Evolutionary conservation across 1,140 invertebrate genomes (phyloP).

Genomic region (Alviniconcha marisindica): DNA sequence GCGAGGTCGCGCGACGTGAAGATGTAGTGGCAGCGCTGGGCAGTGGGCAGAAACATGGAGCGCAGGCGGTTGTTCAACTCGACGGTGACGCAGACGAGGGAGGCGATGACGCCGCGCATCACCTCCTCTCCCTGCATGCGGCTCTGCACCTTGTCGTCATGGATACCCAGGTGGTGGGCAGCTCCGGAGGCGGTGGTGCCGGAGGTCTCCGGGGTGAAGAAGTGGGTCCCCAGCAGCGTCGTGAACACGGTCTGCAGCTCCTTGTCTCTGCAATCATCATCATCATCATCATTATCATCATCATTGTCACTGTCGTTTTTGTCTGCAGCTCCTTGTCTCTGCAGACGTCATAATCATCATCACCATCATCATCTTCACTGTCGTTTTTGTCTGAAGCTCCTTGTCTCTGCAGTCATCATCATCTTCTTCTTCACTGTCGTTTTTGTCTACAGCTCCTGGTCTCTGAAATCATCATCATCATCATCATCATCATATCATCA

Average conservation of each 20-base stretch:
- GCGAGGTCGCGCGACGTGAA: conserved; percentile 72
- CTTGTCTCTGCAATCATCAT: conserved; percentile 55
- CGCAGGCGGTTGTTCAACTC: conserved; percentile 71
- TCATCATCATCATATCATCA: too few species aligned
- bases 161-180: conserved; percentile 59
- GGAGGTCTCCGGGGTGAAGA: conserved; percentile 68
- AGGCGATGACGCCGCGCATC: conserved; percentile 44
- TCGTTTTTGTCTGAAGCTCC: too few species aligned
- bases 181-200: conserved; percentile 36
- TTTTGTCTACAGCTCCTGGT: too few species aligned
- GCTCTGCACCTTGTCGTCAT: conserved; percentile 67
- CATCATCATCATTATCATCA: too few species aligned
- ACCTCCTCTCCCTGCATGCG: conserved; percentile 33
- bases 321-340: too few species aligned
- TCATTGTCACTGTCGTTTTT: too few species aligned
- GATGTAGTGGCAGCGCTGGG: conserved; percentile 74
- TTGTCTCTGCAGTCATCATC: too few species aligned
- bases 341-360: too few species aligned
- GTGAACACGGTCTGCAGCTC: conserved; percentile 72
- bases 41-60: conserved; percentile 72
- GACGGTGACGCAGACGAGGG: conserved; percentile 70
- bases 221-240: conserved; percentile 68
- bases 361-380: too few species aligned
- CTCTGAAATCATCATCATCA: too few species aligned
- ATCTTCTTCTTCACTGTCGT: too few species aligned